Percentiles rank a stretch among this genome's conserved stretches.
These are phyloP conservation scores for Turritopsis dohrnii DNA, from an alignment of 30 jellyfish, hydroid and myxozoan species.

Conservation along the genomic window DNA sequence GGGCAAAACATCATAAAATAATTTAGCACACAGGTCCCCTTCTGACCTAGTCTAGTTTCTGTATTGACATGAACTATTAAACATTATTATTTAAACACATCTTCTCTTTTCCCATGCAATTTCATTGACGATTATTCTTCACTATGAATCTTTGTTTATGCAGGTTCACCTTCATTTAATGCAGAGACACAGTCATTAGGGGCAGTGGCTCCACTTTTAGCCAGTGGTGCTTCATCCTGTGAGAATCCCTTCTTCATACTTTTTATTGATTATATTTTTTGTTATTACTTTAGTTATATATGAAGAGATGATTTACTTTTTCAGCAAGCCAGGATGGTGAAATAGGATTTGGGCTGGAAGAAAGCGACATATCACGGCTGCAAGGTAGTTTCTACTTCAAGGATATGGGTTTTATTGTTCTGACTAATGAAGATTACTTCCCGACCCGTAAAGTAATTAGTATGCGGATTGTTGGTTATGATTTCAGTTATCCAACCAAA, in stretches of 20 bases:
- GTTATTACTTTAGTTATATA: neutral
- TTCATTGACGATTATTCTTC: neutral
- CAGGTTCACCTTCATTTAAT: constrained; percentile 13
- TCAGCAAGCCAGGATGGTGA: constrained; percentile 35
- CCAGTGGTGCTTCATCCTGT: constrained; percentile 37
- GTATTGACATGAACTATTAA: too few species aligned
- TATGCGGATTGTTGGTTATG: too few species aligned
- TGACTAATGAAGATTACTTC: too few species aligned
- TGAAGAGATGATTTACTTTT: neutral
- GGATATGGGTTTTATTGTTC: too few species aligned
- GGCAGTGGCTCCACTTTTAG: constrained; percentile 20
- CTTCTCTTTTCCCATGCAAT: too few species aligned
- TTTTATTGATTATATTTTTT: neutral
- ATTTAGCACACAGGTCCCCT: too few species aligned
- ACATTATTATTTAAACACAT: too few species aligned
- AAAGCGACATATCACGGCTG: constrained; percentile 28
- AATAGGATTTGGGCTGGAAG: constrained; percentile 20
- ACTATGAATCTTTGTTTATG: neutral
- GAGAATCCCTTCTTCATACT: neutral
- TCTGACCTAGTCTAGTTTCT: too few species aligned
- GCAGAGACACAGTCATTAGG: constrained; percentile 22
- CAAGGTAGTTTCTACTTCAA: constrained; percentile 28
- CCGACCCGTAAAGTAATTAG: too few species aligned
- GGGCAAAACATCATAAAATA: too few species aligned
- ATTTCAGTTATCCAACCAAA: too few species aligned